phyloP scores from a whole-genome alignment of 2,888 invertebrate genomes.

The Gonocerus acuteangulatus region DNA sequence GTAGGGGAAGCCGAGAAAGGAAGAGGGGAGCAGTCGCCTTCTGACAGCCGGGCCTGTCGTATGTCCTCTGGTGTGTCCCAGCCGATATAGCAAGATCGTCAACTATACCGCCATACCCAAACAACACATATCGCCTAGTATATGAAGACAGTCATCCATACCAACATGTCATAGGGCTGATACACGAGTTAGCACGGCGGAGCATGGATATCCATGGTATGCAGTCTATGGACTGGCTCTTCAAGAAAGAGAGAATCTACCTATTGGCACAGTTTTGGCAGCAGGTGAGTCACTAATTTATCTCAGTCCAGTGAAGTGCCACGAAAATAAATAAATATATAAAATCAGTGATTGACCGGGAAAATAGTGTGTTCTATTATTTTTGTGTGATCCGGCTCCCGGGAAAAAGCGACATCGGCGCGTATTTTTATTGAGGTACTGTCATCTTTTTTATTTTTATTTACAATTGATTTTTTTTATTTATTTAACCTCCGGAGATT shows the following conservation, averaged over 20 bases:
- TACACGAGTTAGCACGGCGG: constrained; percentile 5
- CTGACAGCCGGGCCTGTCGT: constrained; percentile 9
- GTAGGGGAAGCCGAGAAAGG: constrained; percentile 29
- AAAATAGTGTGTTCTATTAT: constrained; percentile 28
- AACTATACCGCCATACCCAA: not conserved
- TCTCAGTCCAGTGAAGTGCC: constrained; percentile 25
- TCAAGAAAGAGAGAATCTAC: constrained; percentile 91
- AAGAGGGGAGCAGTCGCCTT: constrained; percentile 22
- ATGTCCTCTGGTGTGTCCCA: not conserved
- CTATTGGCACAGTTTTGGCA: constrained; percentile 92
- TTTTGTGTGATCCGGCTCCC: constrained; percentile 17
- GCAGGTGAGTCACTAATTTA: constrained; percentile 62
- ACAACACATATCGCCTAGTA: not conserved
- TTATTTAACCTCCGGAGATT: not conserved
- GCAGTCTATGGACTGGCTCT: constrained; percentile 94
- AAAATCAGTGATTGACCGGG: constrained; percentile 11
- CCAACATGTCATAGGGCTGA: not conserved
- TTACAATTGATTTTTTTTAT: constrained; percentile 26
- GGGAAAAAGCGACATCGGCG: constrained; percentile 14
- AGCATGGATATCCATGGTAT: constrained; percentile 82
- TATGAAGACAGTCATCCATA: not conserved
- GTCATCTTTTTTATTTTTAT: constrained; percentile 28
- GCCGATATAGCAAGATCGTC: not conserved
- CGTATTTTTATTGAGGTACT: constrained; percentile 32
- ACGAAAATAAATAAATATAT: constrained; percentile 14